phyloP scores from a whole-genome alignment of 2,797 vertebrate species.

The Sebastes baramenuke region DNA sequence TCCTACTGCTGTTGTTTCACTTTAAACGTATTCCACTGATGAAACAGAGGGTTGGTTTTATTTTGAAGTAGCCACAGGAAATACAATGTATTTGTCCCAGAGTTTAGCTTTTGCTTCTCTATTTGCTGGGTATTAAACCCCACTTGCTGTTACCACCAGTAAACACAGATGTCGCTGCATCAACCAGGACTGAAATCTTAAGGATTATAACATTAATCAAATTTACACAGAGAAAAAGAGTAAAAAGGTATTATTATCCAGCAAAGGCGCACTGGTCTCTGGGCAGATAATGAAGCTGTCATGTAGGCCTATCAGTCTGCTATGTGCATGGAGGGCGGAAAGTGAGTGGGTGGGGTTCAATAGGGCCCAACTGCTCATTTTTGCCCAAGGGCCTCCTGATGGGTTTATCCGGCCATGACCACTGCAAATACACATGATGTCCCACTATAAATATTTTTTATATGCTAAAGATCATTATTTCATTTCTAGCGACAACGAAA shows the following conservation, averaged over 20 bases:
- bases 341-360: neutral
- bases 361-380: neutral
- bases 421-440: neutral
- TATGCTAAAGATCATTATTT: neutral
- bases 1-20: neutral
- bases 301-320: neutral
- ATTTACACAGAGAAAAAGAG: neutral
- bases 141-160: neutral
- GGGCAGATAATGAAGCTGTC: neutral
- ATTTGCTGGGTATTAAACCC: neutral
- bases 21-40: neutral
- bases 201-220: neutral
- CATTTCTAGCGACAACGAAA: neutral
- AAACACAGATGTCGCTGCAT: neutral
- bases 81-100: neutral
- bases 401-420: conserved; percentile 6
- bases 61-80: neutral
- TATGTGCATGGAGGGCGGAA: neutral
- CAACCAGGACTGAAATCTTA: neutral
- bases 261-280: neutral
- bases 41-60: neutral
- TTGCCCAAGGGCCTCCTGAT: neutral
- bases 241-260: neutral
- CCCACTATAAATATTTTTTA: conserved; percentile 2
- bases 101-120: neutral